These are phyloP conservation scores for Euwallacea fornicatus DNA, from an alignment of 1,140 invertebrate species.

Conservation along the genomic window DNA sequence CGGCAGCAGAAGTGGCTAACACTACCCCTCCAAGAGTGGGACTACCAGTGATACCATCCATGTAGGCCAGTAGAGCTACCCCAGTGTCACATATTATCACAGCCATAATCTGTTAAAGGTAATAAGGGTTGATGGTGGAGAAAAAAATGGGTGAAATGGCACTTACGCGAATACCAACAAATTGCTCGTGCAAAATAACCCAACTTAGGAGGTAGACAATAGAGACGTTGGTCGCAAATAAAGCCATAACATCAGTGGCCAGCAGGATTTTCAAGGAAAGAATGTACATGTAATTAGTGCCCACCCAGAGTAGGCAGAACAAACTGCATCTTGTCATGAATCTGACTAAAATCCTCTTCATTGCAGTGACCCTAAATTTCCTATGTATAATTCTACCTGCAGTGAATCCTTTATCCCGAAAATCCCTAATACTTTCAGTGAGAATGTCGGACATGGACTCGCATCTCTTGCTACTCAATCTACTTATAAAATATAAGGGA, in stretches of 20 bases:
- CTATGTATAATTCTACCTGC: conserved; percentile 59
- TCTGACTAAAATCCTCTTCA: conserved; percentile 61
- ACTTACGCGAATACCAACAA: conserved; percentile 91
- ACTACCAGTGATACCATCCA: conserved; percentile 91
- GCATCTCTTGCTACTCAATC: conserved; percentile 70
- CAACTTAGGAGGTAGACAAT: conserved; percentile 93
- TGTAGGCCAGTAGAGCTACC: conserved; percentile 90
- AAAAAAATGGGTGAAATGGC: not conserved
- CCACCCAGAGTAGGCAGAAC: conserved; percentile 88
- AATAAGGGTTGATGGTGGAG: not conserved
- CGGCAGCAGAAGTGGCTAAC: conserved; percentile 84
- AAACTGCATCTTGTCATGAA: conserved; percentile 82
- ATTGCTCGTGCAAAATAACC: conserved; percentile 95
- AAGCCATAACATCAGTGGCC: conserved; percentile 87
- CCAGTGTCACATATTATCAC: conserved; percentile 94
- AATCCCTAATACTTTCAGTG: conserved; percentile 76
- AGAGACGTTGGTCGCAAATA: conserved; percentile 91
- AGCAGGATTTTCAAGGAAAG: conserved; percentile 80
- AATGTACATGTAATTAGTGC: conserved; percentile 92
- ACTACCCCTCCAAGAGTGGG: conserved; percentile 89
- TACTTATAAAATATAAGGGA: conserved; percentile 80
- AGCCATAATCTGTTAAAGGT: conserved; percentile 78
- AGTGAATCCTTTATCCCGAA: conserved; percentile 84
- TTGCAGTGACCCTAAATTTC: conserved; percentile 12
- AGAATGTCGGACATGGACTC: conserved; percentile 73